Evolutionary conservation across 2,797 vertebrate species (phyloP), one percentile per base, ranked within the genome.

Genomic region (Paratrypauchen microcephalus): DNA sequence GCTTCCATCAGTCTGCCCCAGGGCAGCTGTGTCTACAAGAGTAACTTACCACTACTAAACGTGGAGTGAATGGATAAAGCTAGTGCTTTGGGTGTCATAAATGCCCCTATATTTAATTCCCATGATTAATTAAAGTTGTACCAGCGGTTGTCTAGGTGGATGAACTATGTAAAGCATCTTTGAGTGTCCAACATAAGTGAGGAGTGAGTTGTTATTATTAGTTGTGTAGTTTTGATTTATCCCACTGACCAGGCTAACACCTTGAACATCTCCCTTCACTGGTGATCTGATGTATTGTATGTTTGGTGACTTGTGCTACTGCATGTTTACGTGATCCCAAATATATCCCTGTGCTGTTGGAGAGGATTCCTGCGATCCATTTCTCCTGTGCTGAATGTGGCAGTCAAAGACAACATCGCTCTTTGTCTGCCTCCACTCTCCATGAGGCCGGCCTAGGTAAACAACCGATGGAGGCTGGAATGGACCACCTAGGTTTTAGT

Each of bases 401-500:
- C 82, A 87, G 85, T 90, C 74, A 86, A 90, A 89, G 81, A 74
- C 83, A 88, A 89, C 90, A 70, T 84, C 58, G 72, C 69, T 85
- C 81, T 84, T 82, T 82, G 86, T 89, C 87, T 88, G 85, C 88
- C 85, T 89, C 86, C 85, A 81, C 82, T 85, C 77, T 80, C 83
- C 75, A 77, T 68, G 84, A 70, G 85, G 84, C 70, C 63, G 66
- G 76, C 39, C 84, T 84, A 75, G 83, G 88, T 93, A 94, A 93
- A 93, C 92, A 93, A 86, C 84, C 82, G 83, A 83, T 90, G 91
- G 86, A 66, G 83, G 81, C 83, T 89, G 91, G 90, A 93, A 88
- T 83, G 88, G 93, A 94, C 93, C 93, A 94, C 93, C 92, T 92
- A 93, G 87, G 91, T 89, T 84, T 79, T 91, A 91, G 89, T 93